A percentile compares a stretch with the other conserved stretches of the same genome.
Conservation (phyloP, 1,140 invertebrate genomes). For the Drosophila serrata region DNA sequence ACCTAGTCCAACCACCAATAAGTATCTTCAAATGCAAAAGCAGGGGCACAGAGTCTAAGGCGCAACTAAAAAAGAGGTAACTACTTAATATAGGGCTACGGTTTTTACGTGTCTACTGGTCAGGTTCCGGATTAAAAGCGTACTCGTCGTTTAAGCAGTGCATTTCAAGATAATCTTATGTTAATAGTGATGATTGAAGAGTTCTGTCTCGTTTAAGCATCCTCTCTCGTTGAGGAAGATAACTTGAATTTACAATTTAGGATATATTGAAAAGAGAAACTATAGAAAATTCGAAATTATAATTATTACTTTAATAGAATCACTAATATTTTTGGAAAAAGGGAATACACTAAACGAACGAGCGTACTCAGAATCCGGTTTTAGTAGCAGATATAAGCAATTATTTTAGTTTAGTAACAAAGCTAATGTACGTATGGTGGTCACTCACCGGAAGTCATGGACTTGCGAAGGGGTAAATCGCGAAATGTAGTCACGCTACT, state of each 20-base stretch:
- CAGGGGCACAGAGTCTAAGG: constrained; percentile 59
- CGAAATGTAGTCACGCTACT: constrained; percentile 97
- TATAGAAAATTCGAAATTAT: too few species aligned
- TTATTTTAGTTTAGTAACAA: constrained; percentile 37
- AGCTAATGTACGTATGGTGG: not conserved
- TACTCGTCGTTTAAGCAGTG: not conserved
- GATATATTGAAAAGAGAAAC: too few species aligned
- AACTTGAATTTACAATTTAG: too few species aligned
- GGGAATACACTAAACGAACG: not conserved
- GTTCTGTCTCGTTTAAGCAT: not conserved
- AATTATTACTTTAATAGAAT: not conserved
- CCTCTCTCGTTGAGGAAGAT: not conserved
- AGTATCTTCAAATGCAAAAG: constrained; percentile 62
- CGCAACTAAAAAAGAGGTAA: constrained; percentile 42
- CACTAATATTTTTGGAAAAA: not conserved
- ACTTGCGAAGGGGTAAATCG: constrained; percentile 95
- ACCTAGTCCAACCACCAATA: constrained; percentile 64
- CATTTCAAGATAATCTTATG: not conserved
- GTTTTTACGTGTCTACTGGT: constrained; percentile 21
- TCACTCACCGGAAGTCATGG: constrained; percentile 91
- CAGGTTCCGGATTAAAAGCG: not conserved
- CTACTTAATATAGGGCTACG: constrained; percentile 27
- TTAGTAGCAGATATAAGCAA: constrained; percentile 63
- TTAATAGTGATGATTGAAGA: not conserved
- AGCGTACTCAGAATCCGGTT: constrained; percentile 17